A percentile compares a stretch with the other conserved stretches of the same genome.
Conservation (phyloP, 2,113 vertebrate species). For the Garra rufa region DNA sequence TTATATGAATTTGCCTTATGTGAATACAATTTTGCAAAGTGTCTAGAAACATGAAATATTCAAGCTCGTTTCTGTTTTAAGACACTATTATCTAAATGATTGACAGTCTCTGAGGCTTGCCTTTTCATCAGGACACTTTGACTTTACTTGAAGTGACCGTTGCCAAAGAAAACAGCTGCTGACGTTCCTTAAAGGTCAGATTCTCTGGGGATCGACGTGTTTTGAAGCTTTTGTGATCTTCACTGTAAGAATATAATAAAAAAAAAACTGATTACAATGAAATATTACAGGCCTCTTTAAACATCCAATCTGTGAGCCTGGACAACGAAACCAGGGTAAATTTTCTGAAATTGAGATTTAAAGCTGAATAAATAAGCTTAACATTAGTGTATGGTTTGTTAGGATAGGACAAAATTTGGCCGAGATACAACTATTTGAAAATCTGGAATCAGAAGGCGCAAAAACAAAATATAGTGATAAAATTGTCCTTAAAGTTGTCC, state of each 20-base stretch:
- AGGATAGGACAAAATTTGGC: too few species aligned
- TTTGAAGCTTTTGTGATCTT: constrained; percentile 29
- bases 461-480: too few species aligned
- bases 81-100: background rate
- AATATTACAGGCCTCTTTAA: background rate
- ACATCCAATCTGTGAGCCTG: background rate
- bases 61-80: background rate
- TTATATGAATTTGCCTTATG: background rate
- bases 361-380: too few species aligned
- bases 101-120: background rate
- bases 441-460: too few species aligned
- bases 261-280: background rate
- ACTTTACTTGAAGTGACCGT: constrained; percentile 56
- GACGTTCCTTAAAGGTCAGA: constrained; percentile 71
- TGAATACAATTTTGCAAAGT: background rate
- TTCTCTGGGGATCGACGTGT: constrained; percentile 62
- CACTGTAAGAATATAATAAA: constrained; percentile 50
- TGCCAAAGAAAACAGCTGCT: constrained; percentile 66
- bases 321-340: too few species aligned
- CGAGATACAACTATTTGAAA: too few species aligned
- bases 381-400: too few species aligned
- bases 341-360: too few species aligned
- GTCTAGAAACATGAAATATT: background rate
- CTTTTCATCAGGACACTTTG: constrained; percentile 23
- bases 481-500: too few species aligned